These are phyloP conservation scores for Penelope pileata DNA, from an alignment of 2,113 vertebrate species.

Conservation along the genomic window DNA sequence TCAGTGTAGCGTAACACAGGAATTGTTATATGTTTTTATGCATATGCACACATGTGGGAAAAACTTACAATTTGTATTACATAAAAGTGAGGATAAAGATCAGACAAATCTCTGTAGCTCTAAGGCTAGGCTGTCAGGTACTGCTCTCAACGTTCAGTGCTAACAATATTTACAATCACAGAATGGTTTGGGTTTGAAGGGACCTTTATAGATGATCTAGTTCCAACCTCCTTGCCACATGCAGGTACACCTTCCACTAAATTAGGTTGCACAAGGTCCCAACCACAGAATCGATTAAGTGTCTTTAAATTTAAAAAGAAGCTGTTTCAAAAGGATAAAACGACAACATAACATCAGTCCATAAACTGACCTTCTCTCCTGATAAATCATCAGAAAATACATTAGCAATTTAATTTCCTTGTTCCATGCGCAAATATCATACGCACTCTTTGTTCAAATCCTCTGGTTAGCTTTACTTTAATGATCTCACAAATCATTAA, in stretches of 20 bases:
- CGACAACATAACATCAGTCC: neutral
- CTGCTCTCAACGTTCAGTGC: rapidly evolving
- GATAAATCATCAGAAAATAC: neutral
- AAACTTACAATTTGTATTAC: neutral
- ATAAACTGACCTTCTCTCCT: neutral
- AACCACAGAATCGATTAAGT: too few relatives aligned
- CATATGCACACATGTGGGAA: neutral
- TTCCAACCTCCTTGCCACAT: neutral
- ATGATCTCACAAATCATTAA: neutral
- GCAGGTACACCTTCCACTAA: neutral
- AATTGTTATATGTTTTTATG: neutral
- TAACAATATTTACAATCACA: neutral
- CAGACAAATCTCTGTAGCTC: neutral
- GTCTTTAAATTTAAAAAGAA: neutral
- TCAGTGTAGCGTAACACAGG: neutral
- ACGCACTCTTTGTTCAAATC: neutral
- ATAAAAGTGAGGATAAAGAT: neutral
- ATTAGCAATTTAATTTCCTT: neutral
- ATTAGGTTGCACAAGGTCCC: too few relatives aligned
- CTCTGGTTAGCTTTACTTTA: neutral
- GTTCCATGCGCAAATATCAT: neutral
- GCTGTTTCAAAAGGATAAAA: neutral
- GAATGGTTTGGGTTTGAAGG: neutral
- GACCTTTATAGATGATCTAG: neutral
- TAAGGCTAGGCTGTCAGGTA: neutral